Evolutionary conservation across 1,140 invertebrate species (phyloP).

Genomic region (Tribolium madens): DNA sequence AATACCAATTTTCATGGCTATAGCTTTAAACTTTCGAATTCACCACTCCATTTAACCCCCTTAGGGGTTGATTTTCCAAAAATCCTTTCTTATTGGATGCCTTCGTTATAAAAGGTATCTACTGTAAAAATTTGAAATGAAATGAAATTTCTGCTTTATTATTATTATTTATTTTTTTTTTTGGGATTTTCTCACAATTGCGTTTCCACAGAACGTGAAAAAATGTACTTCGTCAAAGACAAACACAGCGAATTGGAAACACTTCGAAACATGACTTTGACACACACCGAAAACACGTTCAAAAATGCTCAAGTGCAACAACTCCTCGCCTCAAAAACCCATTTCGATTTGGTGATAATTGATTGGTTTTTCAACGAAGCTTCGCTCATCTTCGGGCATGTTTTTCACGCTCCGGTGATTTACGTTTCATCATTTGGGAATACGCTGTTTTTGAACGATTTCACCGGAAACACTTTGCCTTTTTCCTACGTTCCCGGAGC

Average conservation of each 20-base stretch:
- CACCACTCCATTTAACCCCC: too few relatives aligned
- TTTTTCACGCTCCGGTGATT: slow-evolving; percentile 64
- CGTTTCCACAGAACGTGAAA: neutral
- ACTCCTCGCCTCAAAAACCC: slow-evolving; percentile 60
- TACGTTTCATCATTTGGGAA: slow-evolving; percentile 58
- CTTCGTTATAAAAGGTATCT: too few relatives aligned
- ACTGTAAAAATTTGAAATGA: too few relatives aligned
- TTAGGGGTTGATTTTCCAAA: too few relatives aligned
- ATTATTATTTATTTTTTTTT: too few relatives aligned
- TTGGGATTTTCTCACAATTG: too few relatives aligned
- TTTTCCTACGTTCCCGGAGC: slow-evolving; percentile 24
- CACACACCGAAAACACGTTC: slow-evolving; percentile 19
- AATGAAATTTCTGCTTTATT: too few relatives aligned
- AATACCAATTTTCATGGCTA: too few relatives aligned
- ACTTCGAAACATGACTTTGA: slow-evolving; percentile 9
- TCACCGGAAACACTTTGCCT: slow-evolving; percentile 2
- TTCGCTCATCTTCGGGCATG: slow-evolving; percentile 62
- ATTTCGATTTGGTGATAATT: slow-evolving; percentile 66
- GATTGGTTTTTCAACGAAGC: slow-evolving; percentile 66
- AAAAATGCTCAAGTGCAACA: slow-evolving; percentile 39
- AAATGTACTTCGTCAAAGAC: neutral
- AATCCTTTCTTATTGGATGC: too few relatives aligned
- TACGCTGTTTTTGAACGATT: slow-evolving; percentile 53
- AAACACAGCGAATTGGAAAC: neutral
- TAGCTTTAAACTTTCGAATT: too few relatives aligned